Evolutionary conservation across 2,888 invertebrate species (phyloP), one percentile per base, ranked within the genome.

Genomic region (Amphipoea oculea): DNA sequence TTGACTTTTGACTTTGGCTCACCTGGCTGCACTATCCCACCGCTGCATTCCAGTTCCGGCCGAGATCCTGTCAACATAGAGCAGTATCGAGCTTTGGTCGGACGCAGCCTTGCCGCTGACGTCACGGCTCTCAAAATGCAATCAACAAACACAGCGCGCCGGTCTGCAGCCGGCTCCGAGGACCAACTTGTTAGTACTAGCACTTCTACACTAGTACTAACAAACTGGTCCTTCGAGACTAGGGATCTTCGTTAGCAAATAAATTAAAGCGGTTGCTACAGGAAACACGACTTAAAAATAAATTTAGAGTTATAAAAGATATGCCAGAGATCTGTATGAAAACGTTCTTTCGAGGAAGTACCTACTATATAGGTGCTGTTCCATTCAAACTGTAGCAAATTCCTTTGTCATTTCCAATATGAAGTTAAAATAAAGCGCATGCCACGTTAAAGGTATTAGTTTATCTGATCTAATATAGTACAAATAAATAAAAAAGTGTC

Each of bases 101-200:
- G 40, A 23, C 70, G 54, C 74, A 48, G 5, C 70, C 63, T 36
- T 48, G 14, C 9, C 40, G 36, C n/a, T 57, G 85, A 82, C 85
- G 85, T 85, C 74, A 71, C 62, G 14, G 42, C 63, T 63, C 67
- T 80, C 74, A 29, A 60, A 70, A 80, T 80, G 85, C 74, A 85
- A 85, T 85, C 82, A 85, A 74, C 85, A 67, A 84, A 80, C 85
- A 71, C 20, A 48, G 14, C n/a, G 54, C 57, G n/a, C 48, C 12
- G 48, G 4, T 60, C 23, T 42, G 68, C 23, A 62, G 29, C 29
- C 20, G 45, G 84, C 68, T 69, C 60, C n/a, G 40, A 66, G 84
- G 82, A 70, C 29, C 80, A 42, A 48, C 60, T 73, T 51, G 73
- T 73, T 66, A 79, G 54, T n/a, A 29, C 45, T 54, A 36, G 51